Percentiles rank a stretch among this genome's conserved stretches.
Conservation (phyloP, 2,797 vertebrate genomes). For the Benthosema pterotum region DNA sequence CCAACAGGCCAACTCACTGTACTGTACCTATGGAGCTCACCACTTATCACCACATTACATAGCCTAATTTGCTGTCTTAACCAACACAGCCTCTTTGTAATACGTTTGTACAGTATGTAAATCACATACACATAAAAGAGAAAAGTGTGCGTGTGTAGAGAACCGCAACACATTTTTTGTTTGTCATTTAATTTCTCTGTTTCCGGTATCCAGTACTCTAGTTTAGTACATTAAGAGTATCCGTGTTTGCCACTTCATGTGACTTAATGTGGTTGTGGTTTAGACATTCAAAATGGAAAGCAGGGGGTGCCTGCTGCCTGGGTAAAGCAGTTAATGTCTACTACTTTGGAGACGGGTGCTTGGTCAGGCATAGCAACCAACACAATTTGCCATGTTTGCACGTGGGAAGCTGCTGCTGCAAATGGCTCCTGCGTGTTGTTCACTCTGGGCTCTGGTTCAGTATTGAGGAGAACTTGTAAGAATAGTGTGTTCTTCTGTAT, state of each 20-base stretch:
- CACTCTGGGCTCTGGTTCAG: no score
- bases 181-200: constrained; percentile 28
- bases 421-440: no score
- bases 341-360: no score
- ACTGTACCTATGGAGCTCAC: constrained; percentile 59
- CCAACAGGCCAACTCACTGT: constrained; percentile 39
- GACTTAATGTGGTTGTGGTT: neutral
- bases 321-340: no score
- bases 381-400: no score
- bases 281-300: neutral
- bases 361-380: no score
- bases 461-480: no score
- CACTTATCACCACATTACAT: constrained; percentile 64
- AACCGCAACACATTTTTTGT: constrained; percentile 27
- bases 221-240: constrained; percentile 8
- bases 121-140: neutral
- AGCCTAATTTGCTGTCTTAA: constrained; percentile 68
- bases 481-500: no score
- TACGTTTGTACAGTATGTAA: constrained; percentile 42
- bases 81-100: constrained; percentile 59
- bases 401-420: no score
- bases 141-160: constrained; percentile 27
- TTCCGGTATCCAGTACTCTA: constrained; percentile 17
- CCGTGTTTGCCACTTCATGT: constrained; percentile 24
- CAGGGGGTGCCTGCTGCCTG: neutral